Conservation (phyloP, 1,140 invertebrate species). For the Campodea augens region DNA sequence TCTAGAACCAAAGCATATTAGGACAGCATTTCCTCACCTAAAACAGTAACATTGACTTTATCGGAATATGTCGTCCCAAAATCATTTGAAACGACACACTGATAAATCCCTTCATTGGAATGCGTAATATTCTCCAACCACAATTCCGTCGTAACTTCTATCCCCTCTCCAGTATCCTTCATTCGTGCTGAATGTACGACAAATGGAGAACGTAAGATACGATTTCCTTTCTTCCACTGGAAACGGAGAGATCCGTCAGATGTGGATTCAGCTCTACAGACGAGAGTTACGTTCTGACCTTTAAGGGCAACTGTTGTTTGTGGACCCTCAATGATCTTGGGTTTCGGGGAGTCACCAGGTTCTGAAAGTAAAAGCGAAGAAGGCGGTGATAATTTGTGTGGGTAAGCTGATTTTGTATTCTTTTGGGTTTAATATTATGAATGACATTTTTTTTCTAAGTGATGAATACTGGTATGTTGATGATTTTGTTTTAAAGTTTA, state of each 20-base stretch:
- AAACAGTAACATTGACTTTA: conserved; percentile 65
- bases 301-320: conserved; percentile 59
- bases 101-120: conserved; percentile 65
- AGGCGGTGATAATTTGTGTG: too few relatives aligned
- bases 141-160: conserved; percentile 37
- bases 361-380: conserved; percentile 15
- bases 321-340: conserved; percentile 61
- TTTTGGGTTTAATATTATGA: too few relatives aligned
- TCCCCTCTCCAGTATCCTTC: conserved; percentile 15
- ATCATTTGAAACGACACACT: conserved; percentile 76
- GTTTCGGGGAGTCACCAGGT: conserved; percentile 59
- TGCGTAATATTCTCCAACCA: conserved; percentile 50
- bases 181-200: conserved; percentile 17
- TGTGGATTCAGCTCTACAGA: conserved; percentile 51
- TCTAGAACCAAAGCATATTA: too few relatives aligned
- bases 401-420: too few relatives aligned
- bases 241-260: conserved; percentile 46
- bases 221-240: conserved; percentile 76
- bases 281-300: conserved; percentile 58
- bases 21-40: conserved; percentile 36
- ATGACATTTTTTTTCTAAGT: too few relatives aligned
- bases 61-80: conserved; percentile 77
- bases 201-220: conserved; percentile 32
- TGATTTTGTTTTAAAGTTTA: too few relatives aligned
- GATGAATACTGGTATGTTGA: too few relatives aligned